Conservation (phyloP, 2,113 vertebrate genomes). For the Ciconia maguari region DNA sequence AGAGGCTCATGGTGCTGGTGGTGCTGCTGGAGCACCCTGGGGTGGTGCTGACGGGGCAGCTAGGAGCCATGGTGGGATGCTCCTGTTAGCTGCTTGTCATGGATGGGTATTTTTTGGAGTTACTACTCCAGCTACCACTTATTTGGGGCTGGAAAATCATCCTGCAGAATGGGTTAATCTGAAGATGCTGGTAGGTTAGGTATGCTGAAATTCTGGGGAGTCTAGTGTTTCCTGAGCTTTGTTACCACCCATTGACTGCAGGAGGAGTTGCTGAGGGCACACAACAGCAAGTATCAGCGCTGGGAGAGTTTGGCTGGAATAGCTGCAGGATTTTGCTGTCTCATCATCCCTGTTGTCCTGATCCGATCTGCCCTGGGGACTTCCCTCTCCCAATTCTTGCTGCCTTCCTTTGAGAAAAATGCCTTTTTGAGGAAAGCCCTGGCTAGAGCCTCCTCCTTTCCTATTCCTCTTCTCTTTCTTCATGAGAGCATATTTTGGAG, state of each 20-base stretch:
- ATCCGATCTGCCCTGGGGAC: neutral
- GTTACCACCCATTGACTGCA: neutral
- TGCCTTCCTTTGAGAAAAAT: neutral
- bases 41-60: neutral
- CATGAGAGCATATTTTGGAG: neutral
- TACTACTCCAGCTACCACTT: neutral
- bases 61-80: neutral
- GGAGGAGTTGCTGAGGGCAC: neutral
- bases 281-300: accelerated
- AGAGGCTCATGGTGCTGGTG: neutral
- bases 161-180: neutral
- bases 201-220: neutral
- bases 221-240: neutral
- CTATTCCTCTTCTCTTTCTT: neutral
- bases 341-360: neutral
- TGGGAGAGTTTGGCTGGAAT: neutral
- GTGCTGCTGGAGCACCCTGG: neutral
- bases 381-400: neutral
- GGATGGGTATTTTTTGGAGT: neutral
- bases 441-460: neutral
- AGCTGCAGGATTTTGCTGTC: neutral
- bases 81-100: neutral
- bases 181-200: neutral
- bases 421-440: neutral
- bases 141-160: neutral